These are phyloP conservation scores for Heliconius hortense DNA, from an alignment of 2,888 invertebrate genomes.

Conservation along the genomic window DNA sequence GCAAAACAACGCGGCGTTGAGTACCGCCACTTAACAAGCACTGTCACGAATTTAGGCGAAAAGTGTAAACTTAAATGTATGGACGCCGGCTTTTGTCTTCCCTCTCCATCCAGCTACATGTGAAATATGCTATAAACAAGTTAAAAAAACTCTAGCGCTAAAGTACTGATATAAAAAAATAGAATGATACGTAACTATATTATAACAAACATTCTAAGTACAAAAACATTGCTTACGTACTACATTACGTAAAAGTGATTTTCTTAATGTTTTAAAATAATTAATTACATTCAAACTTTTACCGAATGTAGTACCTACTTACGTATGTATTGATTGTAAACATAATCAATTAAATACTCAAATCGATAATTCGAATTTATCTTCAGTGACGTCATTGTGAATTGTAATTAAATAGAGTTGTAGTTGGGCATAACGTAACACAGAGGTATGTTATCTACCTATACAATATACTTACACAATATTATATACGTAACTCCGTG, in stretches of 20 bases:
- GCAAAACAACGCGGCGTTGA: no score
- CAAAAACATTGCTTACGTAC: constrained; percentile 3
- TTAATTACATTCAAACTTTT: not conserved
- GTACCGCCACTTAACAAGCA: not conserved
- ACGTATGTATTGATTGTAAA: constrained; percentile 2
- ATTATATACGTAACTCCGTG: not conserved
- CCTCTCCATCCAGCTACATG: not conserved
- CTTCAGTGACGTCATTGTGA: not conserved
- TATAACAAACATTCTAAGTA: not conserved
- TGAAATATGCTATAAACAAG: no score
- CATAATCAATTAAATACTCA: not conserved
- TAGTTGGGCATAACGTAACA: not conserved
- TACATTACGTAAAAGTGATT: constrained; percentile 11
- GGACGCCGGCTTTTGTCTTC: no score
- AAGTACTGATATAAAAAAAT: not conserved
- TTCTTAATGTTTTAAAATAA: constrained; percentile 4
- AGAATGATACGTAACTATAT: not conserved
- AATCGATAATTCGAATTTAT: constrained; percentile 1
- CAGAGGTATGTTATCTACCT: not conserved
- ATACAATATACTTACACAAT: not conserved
- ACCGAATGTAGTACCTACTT: not conserved
- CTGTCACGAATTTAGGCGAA: not conserved
- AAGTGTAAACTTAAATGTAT: not conserved
- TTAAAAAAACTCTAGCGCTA: not conserved
- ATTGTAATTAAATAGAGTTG: not conserved